phyloP scores from a whole-genome alignment of 2,888 invertebrate species.

The Dioctria rufipes region DNA sequence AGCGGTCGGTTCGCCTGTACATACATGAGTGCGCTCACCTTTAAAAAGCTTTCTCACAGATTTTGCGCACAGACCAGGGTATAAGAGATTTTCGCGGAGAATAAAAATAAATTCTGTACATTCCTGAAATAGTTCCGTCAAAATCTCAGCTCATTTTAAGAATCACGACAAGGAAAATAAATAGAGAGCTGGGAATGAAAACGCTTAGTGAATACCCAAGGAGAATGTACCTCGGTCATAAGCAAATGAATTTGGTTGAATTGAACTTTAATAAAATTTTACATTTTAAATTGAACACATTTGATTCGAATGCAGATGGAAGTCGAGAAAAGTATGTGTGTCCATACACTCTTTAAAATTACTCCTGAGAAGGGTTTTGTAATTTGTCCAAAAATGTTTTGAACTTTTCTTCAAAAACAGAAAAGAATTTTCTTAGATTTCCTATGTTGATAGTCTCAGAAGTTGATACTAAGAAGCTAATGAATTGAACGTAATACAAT shows the following conservation, averaged over 20 bases:
- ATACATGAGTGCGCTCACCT: too few relatives aligned
- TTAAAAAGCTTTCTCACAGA: constrained; percentile 3
- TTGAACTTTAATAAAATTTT: not conserved
- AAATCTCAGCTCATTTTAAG: constrained; percentile 34
- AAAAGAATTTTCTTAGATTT: too few relatives aligned
- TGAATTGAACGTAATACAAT: constrained; percentile 39
- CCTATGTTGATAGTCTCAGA: too few relatives aligned
- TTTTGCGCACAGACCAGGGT: not conserved
- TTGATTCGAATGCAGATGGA: too few relatives aligned
- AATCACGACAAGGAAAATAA: not conserved
- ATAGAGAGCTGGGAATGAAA: constrained; percentile 20
- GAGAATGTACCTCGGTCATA: constrained; percentile 7
- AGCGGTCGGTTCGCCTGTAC: not conserved
- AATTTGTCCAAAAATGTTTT: too few relatives aligned
- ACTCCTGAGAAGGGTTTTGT: too few relatives aligned
- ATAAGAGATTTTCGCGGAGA: constrained; percentile 18
- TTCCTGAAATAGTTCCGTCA: constrained; percentile 43
- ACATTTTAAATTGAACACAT: constrained; percentile 17
- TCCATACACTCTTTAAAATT: too few relatives aligned
- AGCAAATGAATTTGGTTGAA: constrained; percentile 1
- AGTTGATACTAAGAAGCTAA: not conserved
- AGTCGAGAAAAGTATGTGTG: too few relatives aligned
- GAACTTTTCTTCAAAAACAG: too few relatives aligned
- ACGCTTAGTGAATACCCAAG: constrained; percentile 17
- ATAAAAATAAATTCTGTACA: not conserved